Conservation (phyloP, 2,888 invertebrate genomes). For the Entomobrya multifasciata region DNA sequence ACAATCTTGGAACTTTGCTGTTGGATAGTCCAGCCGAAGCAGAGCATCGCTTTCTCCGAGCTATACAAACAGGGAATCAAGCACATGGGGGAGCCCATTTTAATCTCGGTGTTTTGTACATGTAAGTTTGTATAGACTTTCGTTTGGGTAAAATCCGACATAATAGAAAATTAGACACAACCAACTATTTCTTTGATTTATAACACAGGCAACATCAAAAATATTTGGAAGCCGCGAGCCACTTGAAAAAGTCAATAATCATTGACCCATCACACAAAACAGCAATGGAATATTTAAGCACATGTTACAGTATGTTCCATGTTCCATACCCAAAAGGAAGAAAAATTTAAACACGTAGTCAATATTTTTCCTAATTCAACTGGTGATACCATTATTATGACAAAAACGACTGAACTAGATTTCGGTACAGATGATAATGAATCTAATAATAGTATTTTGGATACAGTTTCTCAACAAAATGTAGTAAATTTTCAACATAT, state of each 20-base stretch:
- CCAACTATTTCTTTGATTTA: not conserved
- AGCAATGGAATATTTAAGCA: not conserved
- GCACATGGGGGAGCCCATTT: no score
- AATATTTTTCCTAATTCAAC: no score
- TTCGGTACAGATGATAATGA: no score
- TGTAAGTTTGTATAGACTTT: constrained; percentile 86
- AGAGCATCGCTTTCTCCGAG: constrained; percentile 88
- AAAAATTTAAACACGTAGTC: no score
- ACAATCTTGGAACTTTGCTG: constrained; percentile 92
- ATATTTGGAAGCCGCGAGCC: not conserved
- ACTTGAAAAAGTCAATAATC: not conserved
- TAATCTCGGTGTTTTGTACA: constrained; percentile 91
- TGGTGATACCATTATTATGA: no score
- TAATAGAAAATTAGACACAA: not conserved
- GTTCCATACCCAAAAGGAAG: no score
- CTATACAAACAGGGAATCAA: constrained; percentile 86
- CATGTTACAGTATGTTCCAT: not conserved
- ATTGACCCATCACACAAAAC: not conserved
- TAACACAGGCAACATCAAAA: not conserved
- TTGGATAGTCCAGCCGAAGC: constrained; percentile 85
- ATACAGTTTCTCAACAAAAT: no score
- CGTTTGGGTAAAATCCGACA: not conserved
- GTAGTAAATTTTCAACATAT: no score
- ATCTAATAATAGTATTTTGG: no score
- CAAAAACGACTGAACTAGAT: no score